Percentiles rank a stretch among this genome's conserved stretches.
Evolutionary conservation across 2,113 vertebrate genomes (phyloP).

Genomic region (Carettochelys insculpta): DNA sequence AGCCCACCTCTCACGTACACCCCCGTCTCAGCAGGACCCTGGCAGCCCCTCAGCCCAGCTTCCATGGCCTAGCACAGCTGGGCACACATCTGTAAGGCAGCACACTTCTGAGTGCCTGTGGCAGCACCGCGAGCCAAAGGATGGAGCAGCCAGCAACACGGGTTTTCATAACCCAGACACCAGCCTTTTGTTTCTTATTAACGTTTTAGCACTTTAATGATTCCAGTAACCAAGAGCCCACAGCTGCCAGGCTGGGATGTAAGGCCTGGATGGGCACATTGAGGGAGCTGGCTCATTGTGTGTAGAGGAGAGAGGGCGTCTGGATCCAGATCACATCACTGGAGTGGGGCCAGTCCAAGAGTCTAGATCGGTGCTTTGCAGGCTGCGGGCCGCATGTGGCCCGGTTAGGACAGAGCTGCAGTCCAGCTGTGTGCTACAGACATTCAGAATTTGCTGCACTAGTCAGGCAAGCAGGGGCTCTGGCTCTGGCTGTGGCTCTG

Average conservation of each 20-base stretch:
- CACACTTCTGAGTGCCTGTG: neutral
- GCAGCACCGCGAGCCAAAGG: neutral
- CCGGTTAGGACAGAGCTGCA: too few species aligned
- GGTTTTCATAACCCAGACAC: neutral
- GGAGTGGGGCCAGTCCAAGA: neutral
- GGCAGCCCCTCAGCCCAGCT: neutral
- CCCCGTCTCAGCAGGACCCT: neutral
- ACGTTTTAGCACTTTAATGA: neutral
- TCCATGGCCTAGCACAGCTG: neutral
- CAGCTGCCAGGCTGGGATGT: neutral
- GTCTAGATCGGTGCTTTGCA: too few species aligned
- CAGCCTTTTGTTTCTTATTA: neutral
- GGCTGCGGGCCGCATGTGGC: too few species aligned
- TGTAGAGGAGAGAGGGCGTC: too few species aligned
- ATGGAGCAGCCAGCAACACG: neutral
- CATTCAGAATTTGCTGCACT: too few species aligned
- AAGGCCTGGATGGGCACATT: neutral
- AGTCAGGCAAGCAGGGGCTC: too few species aligned
- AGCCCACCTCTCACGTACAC: neutral
- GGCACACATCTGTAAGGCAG: neutral
- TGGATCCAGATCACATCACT: too few species aligned
- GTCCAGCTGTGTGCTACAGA: too few species aligned
- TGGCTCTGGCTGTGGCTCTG: too few species aligned
- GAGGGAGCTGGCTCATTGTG: neutral
- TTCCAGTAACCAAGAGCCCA: too few species aligned